phyloP scores from a whole-genome alignment of 2,797 vertebrate species.

The Anisognathus igniventris region DNA sequence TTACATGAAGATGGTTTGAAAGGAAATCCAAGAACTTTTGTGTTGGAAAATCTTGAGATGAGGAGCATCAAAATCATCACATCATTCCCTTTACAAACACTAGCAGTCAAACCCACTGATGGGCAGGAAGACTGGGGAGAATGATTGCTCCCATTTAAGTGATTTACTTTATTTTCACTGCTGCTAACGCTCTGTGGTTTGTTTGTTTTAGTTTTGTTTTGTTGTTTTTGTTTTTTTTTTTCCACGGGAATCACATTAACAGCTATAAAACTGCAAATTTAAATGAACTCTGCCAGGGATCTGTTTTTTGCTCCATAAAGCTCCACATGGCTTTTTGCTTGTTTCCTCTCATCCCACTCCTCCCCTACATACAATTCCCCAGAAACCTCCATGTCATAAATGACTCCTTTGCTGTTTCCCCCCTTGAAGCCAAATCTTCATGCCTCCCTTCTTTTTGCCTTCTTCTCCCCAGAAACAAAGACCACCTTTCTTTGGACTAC shows the following conservation, averaged over 20 bases:
- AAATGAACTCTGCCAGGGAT: neutral
- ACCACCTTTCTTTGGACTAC: neutral
- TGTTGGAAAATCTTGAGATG: neutral
- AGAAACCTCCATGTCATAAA: neutral
- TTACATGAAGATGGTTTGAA: neutral
- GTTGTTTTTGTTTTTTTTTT: neutral
- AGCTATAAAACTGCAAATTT: conserved; percentile 17
- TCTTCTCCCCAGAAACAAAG: neutral
- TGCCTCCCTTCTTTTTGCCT: neutral
- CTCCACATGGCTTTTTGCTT: neutral
- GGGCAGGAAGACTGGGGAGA: neutral
- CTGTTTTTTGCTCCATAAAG: neutral
- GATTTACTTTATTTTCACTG: conserved; percentile 15
- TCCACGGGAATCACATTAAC: neutral
- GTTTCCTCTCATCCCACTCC: neutral
- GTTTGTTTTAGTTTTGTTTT: too few relatives aligned
- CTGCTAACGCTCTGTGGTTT: neutral
- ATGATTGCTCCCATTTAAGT: neutral
- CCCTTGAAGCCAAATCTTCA: neutral
- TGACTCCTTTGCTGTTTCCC: neutral
- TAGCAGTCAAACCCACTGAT: neutral
- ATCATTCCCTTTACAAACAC: neutral
- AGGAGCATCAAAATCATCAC: neutral
- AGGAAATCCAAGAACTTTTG: neutral
- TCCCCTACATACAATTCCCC: neutral